A percentile compares a stretch with the other conserved stretches of the same genome.
Evolutionary conservation across 92 coral and sea anemone species (phyloP).

Genomic region (Zoanthus solanderi): DNA sequence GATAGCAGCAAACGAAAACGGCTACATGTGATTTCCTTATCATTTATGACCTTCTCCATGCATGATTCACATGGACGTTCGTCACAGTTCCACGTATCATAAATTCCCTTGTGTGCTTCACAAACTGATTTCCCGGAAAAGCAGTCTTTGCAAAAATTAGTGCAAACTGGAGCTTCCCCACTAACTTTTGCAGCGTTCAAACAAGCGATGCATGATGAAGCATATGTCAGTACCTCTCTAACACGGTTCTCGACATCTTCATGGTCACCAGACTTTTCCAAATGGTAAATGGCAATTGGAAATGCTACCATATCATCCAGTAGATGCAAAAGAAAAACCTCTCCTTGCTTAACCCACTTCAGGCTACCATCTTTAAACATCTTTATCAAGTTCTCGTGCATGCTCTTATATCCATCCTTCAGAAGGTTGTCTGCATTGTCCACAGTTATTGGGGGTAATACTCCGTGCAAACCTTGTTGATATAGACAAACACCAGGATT

Average conservation of each 20-base stretch:
- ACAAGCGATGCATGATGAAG: constrained; percentile 27
- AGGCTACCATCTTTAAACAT: constrained; percentile 11
- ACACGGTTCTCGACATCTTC: constrained; percentile 33
- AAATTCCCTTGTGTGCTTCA: constrained; percentile 32
- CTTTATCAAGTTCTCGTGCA: constrained; percentile 8
- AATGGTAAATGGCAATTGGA: constrained; percentile 31
- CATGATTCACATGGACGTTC: constrained; percentile 43
- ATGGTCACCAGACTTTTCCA: constrained; percentile 33
- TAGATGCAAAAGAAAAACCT: constrained; percentile 38
- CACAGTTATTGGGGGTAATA: constrained; percentile 14
- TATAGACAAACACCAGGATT: constrained; percentile 10
- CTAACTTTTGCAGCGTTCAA: constrained; percentile 36
- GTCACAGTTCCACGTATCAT: constrained; percentile 45
- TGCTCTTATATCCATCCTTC: constrained; percentile 9
- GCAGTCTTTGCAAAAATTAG: constrained; percentile 31
- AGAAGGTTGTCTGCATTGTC: constrained; percentile 2
- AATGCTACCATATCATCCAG: constrained; percentile 47
- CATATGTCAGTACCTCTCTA: constrained; percentile 9
- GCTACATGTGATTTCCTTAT: constrained; percentile 36
- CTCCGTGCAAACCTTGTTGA: constrained; percentile 8
- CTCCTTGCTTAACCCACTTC: constrained; percentile 41
- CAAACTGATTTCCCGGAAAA: constrained; percentile 37
- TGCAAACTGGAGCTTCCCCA: constrained; percentile 34
- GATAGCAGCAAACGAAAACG: constrained; percentile 32
- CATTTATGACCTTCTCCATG: constrained; percentile 37